A percentile compares a stretch with the other conserved stretches of the same genome.
Evolutionary conservation across 2,797 vertebrate species (phyloP).

Genomic region (Champsocephalus gunnari): DNA sequence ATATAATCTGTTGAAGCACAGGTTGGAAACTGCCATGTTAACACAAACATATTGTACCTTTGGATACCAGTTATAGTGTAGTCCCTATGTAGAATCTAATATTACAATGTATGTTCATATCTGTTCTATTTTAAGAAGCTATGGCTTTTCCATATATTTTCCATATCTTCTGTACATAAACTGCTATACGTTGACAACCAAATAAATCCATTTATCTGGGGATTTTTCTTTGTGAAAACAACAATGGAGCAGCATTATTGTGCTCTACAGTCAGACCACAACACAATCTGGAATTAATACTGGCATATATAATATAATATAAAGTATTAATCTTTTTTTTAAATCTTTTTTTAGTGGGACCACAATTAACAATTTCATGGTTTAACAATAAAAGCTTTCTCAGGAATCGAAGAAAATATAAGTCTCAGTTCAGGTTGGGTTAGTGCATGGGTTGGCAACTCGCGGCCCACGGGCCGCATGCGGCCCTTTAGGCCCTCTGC

Average conservation of each 20-base stretch:
- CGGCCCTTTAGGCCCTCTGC: too few relatives aligned
- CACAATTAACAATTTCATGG: neutral
- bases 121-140: neutral
- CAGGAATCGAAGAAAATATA: neutral
- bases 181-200: neutral
- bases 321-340: too few relatives aligned
- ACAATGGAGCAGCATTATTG: neutral
- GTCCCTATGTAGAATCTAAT: neutral
- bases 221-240: neutral
- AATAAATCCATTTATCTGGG: conserved; percentile 1
- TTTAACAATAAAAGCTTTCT: neutral
- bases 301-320: too few relatives aligned
- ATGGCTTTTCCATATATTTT: neutral
- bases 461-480: too few relatives aligned
- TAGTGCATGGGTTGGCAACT: too few relatives aligned
- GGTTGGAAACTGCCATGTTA: neutral
- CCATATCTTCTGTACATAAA: neutral
- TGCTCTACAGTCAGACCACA: neutral
- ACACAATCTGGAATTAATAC: neutral
- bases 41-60: neutral
- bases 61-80: neutral
- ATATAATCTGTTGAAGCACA: neutral
- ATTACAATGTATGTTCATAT: neutral
- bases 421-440: too few relatives aligned
- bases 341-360: neutral